phyloP scores from a whole-genome alignment of 2,888 invertebrate genomes.

The Netelia melanura region DNA sequence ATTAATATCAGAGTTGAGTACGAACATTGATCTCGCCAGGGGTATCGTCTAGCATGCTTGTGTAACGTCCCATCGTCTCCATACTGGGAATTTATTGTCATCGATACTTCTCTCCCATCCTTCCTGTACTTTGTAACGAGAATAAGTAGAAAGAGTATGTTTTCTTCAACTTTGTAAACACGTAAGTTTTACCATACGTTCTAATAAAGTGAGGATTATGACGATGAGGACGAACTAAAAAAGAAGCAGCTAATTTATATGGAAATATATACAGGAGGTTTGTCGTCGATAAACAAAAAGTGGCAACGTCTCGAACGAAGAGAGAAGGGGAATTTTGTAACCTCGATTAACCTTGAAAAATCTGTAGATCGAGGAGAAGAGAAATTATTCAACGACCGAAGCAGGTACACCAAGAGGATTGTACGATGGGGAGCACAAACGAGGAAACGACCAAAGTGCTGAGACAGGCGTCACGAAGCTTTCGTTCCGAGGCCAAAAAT shows the following conservation, averaged over 20 bases:
- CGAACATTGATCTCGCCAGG: constrained; percentile 34
- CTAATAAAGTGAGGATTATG: too few species aligned
- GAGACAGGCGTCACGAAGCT: constrained; percentile 4
- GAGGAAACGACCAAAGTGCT: not conserved
- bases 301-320: not conserved
- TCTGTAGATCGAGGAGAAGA: not conserved
- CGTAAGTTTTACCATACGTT: not conserved
- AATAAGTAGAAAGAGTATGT: not conserved
- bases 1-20: not conserved
- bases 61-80: constrained; percentile 19
- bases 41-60: constrained; percentile 32
- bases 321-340: not conserved
- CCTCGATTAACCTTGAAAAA: not conserved
- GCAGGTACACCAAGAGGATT: constrained; percentile 9
- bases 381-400: not conserved
- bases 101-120: not conserved
- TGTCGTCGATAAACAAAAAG: not conserved
- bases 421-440: not conserved
- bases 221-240: not conserved
- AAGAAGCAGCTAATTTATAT: not conserved
- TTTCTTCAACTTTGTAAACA: not conserved
- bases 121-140: not conserved
- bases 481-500: constrained; percentile 45
- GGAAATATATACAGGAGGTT: not conserved
- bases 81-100: constrained; percentile 10